Conservation (phyloP, 2,797 vertebrate species). For the Aselliscus stoliczkanus region DNA sequence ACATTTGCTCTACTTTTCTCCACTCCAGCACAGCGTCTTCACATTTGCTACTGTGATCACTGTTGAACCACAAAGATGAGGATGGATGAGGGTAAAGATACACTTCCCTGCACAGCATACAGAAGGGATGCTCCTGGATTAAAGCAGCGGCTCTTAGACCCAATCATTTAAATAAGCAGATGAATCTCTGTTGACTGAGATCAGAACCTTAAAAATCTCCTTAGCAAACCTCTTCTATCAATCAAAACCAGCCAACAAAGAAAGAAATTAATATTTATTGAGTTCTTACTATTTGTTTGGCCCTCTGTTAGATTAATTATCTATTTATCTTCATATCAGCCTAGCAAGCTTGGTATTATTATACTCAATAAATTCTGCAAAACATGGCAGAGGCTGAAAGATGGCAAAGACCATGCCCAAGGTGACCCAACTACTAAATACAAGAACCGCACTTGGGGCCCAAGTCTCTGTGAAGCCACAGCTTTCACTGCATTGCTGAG, state of each 20-base stretch:
- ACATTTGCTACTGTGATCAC: background rate
- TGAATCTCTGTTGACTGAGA: background rate
- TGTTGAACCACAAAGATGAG: background rate
- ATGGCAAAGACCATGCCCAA: background rate
- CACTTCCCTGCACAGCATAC: background rate
- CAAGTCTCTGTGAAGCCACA: background rate
- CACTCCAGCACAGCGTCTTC: background rate
- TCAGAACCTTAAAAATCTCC: background rate
- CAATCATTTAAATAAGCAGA: background rate
- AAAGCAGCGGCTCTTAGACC: background rate
- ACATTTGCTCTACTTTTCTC: background rate
- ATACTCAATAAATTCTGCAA: background rate
- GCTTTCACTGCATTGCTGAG: background rate
- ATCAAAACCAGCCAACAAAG: background rate
- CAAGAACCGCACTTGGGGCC: background rate
- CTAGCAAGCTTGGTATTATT: background rate
- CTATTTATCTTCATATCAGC: conserved; percentile 1
- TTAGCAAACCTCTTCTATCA: background rate
- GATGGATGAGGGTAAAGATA: background rate
- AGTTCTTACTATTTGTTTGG: background rate
- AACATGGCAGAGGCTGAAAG: conserved; percentile 28
- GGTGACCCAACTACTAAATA: background rate
- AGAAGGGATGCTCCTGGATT: background rate
- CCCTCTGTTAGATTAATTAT: conserved; percentile 14
- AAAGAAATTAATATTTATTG: background rate